These are phyloP conservation scores for Harpalus rubripes DNA, from an alignment of 2,888 invertebrate genomes.

Conservation along the genomic window DNA sequence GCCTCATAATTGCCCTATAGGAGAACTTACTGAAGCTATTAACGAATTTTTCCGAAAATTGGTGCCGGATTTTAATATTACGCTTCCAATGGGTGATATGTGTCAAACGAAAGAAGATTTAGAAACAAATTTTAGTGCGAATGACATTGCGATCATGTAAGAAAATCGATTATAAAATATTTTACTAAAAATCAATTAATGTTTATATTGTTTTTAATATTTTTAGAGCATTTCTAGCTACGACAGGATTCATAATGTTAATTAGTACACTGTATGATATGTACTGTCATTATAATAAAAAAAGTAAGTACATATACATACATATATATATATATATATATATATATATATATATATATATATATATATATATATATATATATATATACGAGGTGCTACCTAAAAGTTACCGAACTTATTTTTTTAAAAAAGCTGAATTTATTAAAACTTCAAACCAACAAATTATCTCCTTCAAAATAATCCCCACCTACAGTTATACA, in stretches of 20 bases:
- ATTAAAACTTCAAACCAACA: too few species aligned
- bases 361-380: too few species aligned
- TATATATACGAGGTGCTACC: too few species aligned
- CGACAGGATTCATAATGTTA: conserved; percentile 57
- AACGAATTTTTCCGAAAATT: not conserved
- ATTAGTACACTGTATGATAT: conserved; percentile 70
- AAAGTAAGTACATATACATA: conserved; percentile 68
- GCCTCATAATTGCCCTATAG: conserved; percentile 58
- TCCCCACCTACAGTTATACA: too few species aligned
- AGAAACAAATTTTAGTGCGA: not conserved
- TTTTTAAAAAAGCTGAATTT: too few species aligned
- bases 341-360: too few species aligned
- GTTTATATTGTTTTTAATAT: not conserved
- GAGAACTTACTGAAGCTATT: conserved; percentile 36
- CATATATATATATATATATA: too few species aligned
- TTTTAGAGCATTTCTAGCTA: conserved; percentile 20
- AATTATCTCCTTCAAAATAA: too few species aligned
- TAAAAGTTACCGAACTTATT: too few species aligned
- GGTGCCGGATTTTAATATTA: not conserved
- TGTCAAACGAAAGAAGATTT: conserved; percentile 54
- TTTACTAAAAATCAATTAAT: not conserved
- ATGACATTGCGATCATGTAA: conserved; percentile 8
- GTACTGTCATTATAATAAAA: conserved; percentile 63
- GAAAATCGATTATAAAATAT: not conserved
- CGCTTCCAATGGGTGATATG: not conserved